Conservation (phyloP, 2,797 vertebrate species). For the Staurois parvus region DNA sequence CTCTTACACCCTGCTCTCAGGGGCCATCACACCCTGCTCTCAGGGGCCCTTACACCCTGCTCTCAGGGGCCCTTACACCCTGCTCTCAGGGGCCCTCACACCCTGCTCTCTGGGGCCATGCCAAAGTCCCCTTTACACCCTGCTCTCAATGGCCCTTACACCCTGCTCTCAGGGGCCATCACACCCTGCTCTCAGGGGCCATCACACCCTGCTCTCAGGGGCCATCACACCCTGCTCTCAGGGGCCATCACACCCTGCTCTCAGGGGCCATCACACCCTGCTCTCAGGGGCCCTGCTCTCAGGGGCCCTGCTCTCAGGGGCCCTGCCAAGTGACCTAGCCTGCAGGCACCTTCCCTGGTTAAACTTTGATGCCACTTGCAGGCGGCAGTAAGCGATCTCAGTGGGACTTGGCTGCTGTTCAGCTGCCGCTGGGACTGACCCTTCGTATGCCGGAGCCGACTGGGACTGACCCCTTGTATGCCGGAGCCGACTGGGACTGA, state of each 20-base stretch:
- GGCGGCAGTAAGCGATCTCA: slow-evolving; percentile 26
- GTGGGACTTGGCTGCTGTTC: not conserved
- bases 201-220: not conserved
- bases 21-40: too few relatives aligned
- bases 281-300: too few relatives aligned
- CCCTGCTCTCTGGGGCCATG: not conserved
- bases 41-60: not conserved
- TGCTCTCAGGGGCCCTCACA: slow-evolving; percentile 7
- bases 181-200: not conserved
- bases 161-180: too few relatives aligned
- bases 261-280: not conserved
- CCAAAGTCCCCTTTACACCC: too few relatives aligned
- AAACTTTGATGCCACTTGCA: slow-evolving; percentile 5
- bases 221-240: not conserved
- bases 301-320: not conserved
- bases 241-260: not conserved
- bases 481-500: not conserved
- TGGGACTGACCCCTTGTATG: not conserved
- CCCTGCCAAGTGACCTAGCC: slow-evolving; percentile 4
- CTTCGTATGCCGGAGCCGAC: not conserved
- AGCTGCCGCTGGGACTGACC: not conserved
- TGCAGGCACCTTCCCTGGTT: not conserved
- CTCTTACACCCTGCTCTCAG: not conserved
- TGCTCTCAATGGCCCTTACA: too few relatives aligned
- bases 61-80: not conserved